phyloP scores from a whole-genome alignment of 2,888 invertebrate genomes.

The Leptopilina syphax region DNA sequence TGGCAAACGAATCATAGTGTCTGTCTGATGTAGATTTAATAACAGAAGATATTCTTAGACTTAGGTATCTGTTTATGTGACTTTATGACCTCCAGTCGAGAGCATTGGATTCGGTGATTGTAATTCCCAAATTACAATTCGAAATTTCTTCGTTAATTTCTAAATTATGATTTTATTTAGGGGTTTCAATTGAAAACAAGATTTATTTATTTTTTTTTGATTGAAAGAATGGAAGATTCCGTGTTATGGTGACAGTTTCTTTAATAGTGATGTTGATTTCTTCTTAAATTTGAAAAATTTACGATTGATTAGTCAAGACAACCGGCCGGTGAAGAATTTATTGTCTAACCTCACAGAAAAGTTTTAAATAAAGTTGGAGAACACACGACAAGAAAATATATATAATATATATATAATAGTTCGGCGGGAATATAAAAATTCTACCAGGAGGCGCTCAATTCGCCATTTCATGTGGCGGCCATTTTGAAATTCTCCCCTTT shows the following conservation, averaged over 20 bases:
- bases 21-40: constrained; percentile 10
- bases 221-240: too few species aligned
- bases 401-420: constrained; percentile 44
- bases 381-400: not conserved
- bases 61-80: constrained; percentile 24
- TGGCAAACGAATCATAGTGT: constrained; percentile 2
- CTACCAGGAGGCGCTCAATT: constrained; percentile 72
- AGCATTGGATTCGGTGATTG: constrained; percentile 24
- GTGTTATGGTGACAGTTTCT: too few species aligned
- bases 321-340: constrained; percentile 31
- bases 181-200: too few species aligned
- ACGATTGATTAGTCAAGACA: not conserved
- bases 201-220: too few species aligned
- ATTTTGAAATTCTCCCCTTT: constrained; percentile 64
- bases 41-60: constrained; percentile 16
- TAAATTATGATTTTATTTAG: too few species aligned
- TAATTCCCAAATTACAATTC: not conserved
- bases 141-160: too few species aligned
- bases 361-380: constrained; percentile 24
- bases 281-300: too few species aligned
- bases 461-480: constrained; percentile 63
- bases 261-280: not conserved
- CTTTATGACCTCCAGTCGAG: constrained; percentile 16
- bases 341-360: constrained; percentile 42
- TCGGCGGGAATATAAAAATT: constrained; percentile 71